Conservation (phyloP, 2,113 vertebrate species). For the Spea multiplicata region DNA sequence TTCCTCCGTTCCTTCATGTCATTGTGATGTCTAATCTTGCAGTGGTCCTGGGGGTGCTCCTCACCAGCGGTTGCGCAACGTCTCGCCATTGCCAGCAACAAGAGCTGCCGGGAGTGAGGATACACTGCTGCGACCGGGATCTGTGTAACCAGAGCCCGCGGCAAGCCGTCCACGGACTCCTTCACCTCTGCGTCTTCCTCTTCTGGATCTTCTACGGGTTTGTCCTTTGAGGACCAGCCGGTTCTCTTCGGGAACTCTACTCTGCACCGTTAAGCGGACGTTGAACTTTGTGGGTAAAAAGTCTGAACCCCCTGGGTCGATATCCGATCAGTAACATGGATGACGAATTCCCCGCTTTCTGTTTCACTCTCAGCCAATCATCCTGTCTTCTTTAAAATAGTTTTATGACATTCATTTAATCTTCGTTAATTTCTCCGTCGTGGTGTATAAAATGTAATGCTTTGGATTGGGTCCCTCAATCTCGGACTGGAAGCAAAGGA, state of each 20-base stretch:
- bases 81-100: conserved; percentile 88
- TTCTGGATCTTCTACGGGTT: conserved; percentile 11
- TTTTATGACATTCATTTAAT: too few species aligned
- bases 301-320: too few species aligned
- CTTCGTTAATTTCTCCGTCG: too few species aligned
- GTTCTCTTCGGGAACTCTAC: neutral
- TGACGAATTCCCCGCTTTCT: too few species aligned
- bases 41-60: conserved; percentile 81
- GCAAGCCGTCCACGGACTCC: neutral
- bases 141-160: conserved; percentile 69
- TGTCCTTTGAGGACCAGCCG: conserved; percentile 45
- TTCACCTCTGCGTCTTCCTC: conserved; percentile 39
- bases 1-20: neutral
- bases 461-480: too few species aligned
- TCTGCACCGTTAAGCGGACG: neutral
- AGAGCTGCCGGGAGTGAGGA: conserved; percentile 82
- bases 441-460: too few species aligned
- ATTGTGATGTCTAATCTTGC: conserved; percentile 28
- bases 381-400: too few species aligned
- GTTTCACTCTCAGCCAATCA: too few species aligned
- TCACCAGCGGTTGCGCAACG: conserved; percentile 86
- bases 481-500: too few species aligned
- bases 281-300: neutral
- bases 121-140: conserved; percentile 82
- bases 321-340: too few species aligned